Conservation (phyloP, 2,888 invertebrate species). For the Epirrhoe alternata region DNA sequence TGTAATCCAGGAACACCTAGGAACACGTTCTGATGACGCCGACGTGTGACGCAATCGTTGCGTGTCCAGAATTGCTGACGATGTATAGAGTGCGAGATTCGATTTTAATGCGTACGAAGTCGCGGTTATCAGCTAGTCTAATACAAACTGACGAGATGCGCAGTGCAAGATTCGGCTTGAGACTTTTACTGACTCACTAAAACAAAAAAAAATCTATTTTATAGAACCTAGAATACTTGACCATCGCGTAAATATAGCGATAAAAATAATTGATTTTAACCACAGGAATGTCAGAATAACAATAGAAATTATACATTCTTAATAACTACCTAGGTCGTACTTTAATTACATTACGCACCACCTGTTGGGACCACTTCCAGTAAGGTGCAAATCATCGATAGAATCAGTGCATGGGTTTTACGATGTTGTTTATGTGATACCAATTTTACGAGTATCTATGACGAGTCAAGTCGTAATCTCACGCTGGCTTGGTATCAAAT, state of each 20-base stretch:
- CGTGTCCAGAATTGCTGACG: no score
- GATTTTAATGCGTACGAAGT: no score
- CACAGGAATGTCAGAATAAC: no score
- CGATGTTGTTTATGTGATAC: not conserved
- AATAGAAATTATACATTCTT: no score
- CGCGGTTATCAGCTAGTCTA: no score
- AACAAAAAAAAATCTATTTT: not conserved
- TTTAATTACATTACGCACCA: not conserved
- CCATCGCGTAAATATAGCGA: no score
- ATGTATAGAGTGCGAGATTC: no score
- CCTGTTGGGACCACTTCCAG: not conserved
- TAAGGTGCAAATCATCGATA: slow-evolving; percentile 1
- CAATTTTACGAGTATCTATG: not conserved
- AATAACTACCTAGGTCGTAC: no score
- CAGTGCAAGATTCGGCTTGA: not conserved
- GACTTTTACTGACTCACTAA: not conserved
- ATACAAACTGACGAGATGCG: not conserved
- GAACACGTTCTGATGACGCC: no score
- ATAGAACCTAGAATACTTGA: not conserved
- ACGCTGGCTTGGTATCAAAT: not conserved
- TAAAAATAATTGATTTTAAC: no score
- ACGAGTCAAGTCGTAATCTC: not conserved
- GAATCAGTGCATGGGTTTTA: slow-evolving; percentile 2
- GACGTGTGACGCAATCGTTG: no score
- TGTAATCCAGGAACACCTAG: no score